Base-by-base conservation (phyloP, 2,113 vertebrate species). In the Dasypus novemcinctus region DNA sequence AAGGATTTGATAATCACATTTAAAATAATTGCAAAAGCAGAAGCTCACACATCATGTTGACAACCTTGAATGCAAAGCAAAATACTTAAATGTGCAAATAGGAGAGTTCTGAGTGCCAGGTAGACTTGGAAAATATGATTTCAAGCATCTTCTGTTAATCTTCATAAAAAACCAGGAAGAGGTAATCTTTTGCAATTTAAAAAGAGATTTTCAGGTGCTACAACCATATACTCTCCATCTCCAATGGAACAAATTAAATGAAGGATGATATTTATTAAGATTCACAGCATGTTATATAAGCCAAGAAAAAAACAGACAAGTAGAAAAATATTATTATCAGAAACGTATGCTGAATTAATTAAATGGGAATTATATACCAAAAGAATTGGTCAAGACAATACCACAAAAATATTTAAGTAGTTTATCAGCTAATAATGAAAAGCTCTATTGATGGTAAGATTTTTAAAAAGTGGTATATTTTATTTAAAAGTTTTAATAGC, bases 1-100 rank as follows among this genome's bases (percentile, higher is more conserved):
- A 66, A 66, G 75, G 46, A 81, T 61, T 87, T 94, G 96, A 90
- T 93, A 95, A 85, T 46, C 54, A 69, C 81, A 92, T 92, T 95
- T 92, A 93, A 94, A 94, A 95, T 90, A 96, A 94, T 90, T 93
- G 71, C n/a, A 63, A 79, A 94, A 92, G 72, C 71, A 92, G 61
- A 87, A 87, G 59, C 57, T 54, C 76, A 79, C 80, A 64, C 61
- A 76, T 87, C 80, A 69, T 54, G 54, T 46, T 78, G 66, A 92
- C 84, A 94, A 76, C 71, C 54, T 91, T 91, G 93, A 97, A 83
- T 76, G 52, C 43, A 76, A 89, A 96, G 90, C 80, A 92, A 91
- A 92, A 85, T 52, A 89, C 36, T 69, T 86, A 68, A 74, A n/a
- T 81, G 64, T 86, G 23, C 43, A 94, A 33, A 69, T 54, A 29